Evolutionary conservation across 2,113 vertebrate genomes (phyloP), one percentile per base, ranked within the genome.

Genomic region (Triplophysa rosa): DNA sequence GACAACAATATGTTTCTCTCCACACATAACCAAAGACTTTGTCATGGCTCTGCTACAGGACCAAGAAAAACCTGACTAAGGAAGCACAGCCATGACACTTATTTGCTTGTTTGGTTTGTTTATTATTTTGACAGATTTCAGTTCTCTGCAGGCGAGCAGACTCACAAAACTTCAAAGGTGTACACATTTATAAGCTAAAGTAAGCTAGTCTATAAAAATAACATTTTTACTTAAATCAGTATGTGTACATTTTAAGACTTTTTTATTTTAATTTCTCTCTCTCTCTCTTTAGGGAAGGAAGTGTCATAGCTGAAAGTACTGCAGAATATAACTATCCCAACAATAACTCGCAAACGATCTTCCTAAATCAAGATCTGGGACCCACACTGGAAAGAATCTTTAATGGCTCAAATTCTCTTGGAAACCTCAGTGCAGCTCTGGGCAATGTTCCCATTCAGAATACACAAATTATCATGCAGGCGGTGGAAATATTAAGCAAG

Each of bases 291-390:
- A 88, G 90, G 56, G 0, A 0, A 3, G 89, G 90, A 80, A 87
- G 86, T 77, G 78, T 91, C 68, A 65, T 90, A 54, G 86, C 86
- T 63, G 77, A 88, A 10, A 89, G 81, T 1, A 12, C 75, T 72
- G 89, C 67, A 0, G 75, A 84, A 74, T 93, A 91, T 79, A 83
- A 1, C 24, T 93, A 92, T 82, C 67, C 63, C 61, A 93, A 92
- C 82, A 91, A 89, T 69, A 64, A 87, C 42, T 81, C 86, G 10
- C 81, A 92, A 80, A 92, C 93, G 74, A 29, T 82, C 4, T 89
- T 87, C 83, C 73, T 93, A 61, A 93, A 92, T 81, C 84, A 23
- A 8, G n/a, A 83, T 45, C 75, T 92, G 68, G 49, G 45, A 23
- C 4, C 0, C 4, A 70, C 8, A 16, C 80, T 93, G 67, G 49